Evolutionary conservation across 2,797 vertebrate genomes (phyloP).

Genomic region (Acestrorhynchus altus): DNA sequence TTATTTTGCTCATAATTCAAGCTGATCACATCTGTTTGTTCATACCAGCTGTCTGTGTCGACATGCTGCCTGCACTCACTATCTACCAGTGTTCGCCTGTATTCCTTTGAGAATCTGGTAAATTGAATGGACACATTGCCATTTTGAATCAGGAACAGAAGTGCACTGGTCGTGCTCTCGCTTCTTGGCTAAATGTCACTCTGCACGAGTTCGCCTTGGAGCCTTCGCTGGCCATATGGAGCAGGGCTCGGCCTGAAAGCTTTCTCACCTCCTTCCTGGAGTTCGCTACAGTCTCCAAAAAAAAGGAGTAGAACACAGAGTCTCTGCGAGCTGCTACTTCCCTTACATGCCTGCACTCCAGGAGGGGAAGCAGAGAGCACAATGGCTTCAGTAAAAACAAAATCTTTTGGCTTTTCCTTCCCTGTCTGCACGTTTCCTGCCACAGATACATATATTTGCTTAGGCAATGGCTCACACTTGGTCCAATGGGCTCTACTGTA

Average conservation of each 20-base stretch:
- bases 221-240: slow-evolving; percentile 57
- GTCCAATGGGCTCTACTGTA: background rate
- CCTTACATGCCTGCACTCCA: slow-evolving; percentile 41
- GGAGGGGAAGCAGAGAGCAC: slow-evolving; percentile 42
- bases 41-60: no score
- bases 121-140: slow-evolving; percentile 49
- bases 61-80: slow-evolving; percentile 21
- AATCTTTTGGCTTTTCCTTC: slow-evolving; percentile 6
- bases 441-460: slow-evolving; percentile 8
- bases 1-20: no score
- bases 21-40: no score
- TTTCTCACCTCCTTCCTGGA: slow-evolving; percentile 57
- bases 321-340: slow-evolving; percentile 40
- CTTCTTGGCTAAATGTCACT: slow-evolving; percentile 60
- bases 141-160: slow-evolving; percentile 52
- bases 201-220: slow-evolving; percentile 58
- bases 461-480: background rate
- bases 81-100: slow-evolving; percentile 19
- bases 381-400: slow-evolving; percentile 24
- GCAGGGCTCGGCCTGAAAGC: slow-evolving; percentile 54
- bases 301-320: slow-evolving; percentile 48
- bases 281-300: slow-evolving; percentile 53
- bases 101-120: slow-evolving; percentile 19
- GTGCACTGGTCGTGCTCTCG: slow-evolving; percentile 55
- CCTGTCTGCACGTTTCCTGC: background rate